These are phyloP conservation scores for Catharus minimus DNA, from an alignment of 2,113 vertebrate species.

Conservation along the genomic window DNA sequence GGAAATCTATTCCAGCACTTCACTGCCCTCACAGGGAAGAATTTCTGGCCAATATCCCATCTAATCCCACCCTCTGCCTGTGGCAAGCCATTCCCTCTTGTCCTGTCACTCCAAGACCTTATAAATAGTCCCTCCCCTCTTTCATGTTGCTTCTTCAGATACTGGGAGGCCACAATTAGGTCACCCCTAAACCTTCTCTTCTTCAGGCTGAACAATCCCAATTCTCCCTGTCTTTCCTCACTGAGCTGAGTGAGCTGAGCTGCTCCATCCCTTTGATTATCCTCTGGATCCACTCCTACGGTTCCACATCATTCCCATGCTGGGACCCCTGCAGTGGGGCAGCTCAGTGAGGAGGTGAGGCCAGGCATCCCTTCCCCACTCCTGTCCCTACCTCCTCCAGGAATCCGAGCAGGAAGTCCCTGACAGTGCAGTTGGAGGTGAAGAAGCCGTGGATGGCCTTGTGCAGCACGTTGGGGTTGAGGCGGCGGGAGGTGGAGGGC, in stretches of 20 bases:
- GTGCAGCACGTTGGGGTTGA: conserved; percentile 92
- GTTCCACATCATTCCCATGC: not conserved
- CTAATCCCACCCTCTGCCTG: not conserved
- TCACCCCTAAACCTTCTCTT: not conserved
- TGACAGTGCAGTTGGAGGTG: conserved; percentile 83
- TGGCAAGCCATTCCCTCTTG: not conserved
- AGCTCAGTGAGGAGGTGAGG: not conserved
- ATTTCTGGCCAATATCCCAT: not conserved
- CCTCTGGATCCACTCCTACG: not conserved
- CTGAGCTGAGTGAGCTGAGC: not conserved
- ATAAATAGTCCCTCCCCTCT: not conserved
- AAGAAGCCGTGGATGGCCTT: conserved; percentile 91
- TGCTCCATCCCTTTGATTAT: not conserved
- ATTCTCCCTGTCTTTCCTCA: not conserved
- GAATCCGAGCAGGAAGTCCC: conserved; percentile 89
- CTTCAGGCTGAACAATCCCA: not conserved
- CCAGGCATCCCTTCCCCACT: fast-evolving
- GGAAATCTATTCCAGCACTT: not conserved
- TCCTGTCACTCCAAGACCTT: not conserved
- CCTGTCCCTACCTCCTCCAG: conserved; percentile 85
- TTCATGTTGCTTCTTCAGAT: too few species aligned
- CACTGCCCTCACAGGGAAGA: not conserved
- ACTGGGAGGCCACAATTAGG: not conserved
- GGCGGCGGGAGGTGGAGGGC: conserved; percentile 92
- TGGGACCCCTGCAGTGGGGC: not conserved